Evolutionary conservation across 2,888 invertebrate genomes (phyloP).

Genomic region (Cephus pulcher): DNA sequence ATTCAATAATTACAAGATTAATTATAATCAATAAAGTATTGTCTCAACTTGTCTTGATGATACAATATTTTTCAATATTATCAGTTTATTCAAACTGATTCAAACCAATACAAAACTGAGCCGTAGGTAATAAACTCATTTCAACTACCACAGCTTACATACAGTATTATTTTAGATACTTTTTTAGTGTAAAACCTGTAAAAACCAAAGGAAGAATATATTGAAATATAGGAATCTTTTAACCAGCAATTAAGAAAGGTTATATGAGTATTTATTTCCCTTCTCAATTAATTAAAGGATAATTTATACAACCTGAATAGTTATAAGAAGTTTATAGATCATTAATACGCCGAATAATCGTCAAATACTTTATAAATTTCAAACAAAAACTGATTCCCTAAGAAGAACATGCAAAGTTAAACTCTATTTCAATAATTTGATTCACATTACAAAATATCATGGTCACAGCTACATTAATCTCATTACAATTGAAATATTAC

Average conservation of each 20-base stretch:
- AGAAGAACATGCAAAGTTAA: background rate
- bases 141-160: background rate
- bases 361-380: background rate
- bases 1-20: background rate
- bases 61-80: background rate
- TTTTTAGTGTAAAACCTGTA: background rate
- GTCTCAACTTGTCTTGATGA: background rate
- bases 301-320: background rate
- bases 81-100: background rate
- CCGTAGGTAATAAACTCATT: background rate
- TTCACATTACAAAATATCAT: background rate
- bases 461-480: background rate
- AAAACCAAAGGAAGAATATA: background rate
- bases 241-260: background rate
- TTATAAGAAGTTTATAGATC: background rate
- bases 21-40: background rate
- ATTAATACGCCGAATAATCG: background rate
- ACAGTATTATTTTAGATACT: background rate
- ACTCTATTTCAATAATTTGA: background rate
- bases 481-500: background rate
- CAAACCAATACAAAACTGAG: background rate
- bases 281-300: background rate
- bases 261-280: background rate
- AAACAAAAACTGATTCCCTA: background rate
- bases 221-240: background rate